Evolutionary conservation across 1,140 invertebrate species (phyloP).

Genomic region (Cotesia vestalis): DNA sequence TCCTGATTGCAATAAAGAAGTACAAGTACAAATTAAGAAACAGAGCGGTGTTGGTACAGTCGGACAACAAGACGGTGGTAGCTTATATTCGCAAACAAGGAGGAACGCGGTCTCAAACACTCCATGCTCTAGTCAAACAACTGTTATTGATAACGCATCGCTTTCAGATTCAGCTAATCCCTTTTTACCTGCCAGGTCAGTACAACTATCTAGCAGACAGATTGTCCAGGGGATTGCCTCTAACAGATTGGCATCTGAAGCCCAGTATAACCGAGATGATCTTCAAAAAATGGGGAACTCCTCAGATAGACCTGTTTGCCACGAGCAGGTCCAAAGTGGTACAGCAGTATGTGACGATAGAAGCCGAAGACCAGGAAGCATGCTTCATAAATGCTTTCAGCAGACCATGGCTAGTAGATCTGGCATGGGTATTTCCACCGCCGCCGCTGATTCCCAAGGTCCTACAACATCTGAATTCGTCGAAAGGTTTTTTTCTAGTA

Average conservation of each 20-base stretch:
- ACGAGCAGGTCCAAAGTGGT: conserved; percentile 34
- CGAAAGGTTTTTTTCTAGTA: conserved; percentile 39
- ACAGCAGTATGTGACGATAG: conserved; percentile 30
- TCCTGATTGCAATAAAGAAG: conserved; percentile 43
- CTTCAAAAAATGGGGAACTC: conserved; percentile 37
- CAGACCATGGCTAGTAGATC: neutral
- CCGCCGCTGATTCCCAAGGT: conserved; percentile 46
- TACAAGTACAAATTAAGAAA: conserved; percentile 32
- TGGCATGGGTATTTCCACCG: conserved; percentile 35
- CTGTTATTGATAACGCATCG: conserved; percentile 33
- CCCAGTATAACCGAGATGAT: conserved; percentile 22
- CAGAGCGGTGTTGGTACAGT: conserved; percentile 46
- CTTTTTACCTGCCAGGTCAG: conserved; percentile 41
- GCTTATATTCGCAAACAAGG: conserved; percentile 44
- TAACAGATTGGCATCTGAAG: conserved; percentile 41
- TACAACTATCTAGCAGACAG: conserved; percentile 45
- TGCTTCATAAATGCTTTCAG: conserved; percentile 32
- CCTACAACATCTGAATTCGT: conserved; percentile 42
- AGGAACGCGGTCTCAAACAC: conserved; percentile 37
- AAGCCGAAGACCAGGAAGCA: conserved; percentile 23
- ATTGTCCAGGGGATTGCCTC: conserved; percentile 32
- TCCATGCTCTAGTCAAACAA: conserved; percentile 28
- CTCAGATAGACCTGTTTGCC: conserved; percentile 39
- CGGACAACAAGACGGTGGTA: conserved; percentile 50
- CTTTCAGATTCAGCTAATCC: conserved; percentile 26